Evolutionary conservation across 2,888 invertebrate species (phyloP).

Genomic region (Drosophila subsilvestris): DNA sequence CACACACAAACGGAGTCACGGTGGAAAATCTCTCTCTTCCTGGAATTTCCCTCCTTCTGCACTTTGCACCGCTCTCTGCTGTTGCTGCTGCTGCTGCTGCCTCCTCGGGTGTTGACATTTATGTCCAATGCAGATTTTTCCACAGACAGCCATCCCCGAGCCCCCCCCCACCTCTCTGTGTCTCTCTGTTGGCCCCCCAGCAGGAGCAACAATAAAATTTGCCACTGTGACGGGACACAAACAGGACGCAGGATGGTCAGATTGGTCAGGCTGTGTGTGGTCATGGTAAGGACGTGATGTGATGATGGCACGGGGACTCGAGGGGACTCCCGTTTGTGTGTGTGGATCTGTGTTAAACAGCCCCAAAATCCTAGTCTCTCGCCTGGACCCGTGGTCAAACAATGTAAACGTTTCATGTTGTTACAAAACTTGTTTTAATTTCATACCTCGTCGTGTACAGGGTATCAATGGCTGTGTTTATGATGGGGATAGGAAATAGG

Average conservation of each 20-base stretch:
- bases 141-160: constrained; percentile 33
- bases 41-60: neutral
- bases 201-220: constrained; percentile 70
- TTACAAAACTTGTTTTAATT: constrained; percentile 79
- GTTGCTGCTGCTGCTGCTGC: constrained; percentile 2
- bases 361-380: constrained; percentile 48
- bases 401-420: constrained; percentile 79
- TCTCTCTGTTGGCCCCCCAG: constrained; percentile 1
- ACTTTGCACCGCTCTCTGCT: no score
- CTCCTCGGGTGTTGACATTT: constrained; percentile 75
- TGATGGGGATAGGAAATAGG: no score
- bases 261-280: constrained; percentile 20
- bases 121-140: constrained; percentile 79
- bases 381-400: constrained; percentile 47
- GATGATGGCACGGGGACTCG: neutral
- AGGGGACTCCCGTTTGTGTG: constrained; percentile 3
- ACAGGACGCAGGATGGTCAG: constrained; percentile 40
- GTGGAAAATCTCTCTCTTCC: constrained; percentile 22
- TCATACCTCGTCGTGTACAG: constrained; percentile 47
- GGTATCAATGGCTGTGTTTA: constrained; percentile 13
- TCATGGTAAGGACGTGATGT: neutral
- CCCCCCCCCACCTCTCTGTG: neutral
- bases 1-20: neutral
- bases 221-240: constrained; percentile 41
- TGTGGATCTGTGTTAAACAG: constrained; percentile 60